Evolutionary conservation across 2,113 vertebrate species (phyloP).

Genomic region (Glaucomys volans): DNA sequence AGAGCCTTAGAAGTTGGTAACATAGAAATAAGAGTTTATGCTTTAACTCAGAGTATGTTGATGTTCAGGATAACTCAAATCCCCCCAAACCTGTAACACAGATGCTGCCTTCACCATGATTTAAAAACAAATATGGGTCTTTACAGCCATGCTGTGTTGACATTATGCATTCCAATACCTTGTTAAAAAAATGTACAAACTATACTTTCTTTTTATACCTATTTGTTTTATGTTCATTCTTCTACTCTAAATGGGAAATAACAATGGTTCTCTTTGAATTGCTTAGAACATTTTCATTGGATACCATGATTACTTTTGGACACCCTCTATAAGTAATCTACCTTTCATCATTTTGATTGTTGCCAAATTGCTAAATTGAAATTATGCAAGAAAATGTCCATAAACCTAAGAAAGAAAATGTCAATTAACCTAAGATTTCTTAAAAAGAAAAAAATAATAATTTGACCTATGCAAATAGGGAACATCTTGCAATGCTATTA

Average conservation of each 20-base stretch:
- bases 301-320: constrained; percentile 67
- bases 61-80: not conserved
- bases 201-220: not conserved
- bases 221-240: constrained; percentile 69
- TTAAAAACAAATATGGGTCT: constrained; percentile 54
- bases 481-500: constrained; percentile 73
- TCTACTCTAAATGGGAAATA: constrained; percentile 72
- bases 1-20: not conserved
- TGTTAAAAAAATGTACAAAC: constrained; percentile 54
- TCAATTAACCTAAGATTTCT: constrained; percentile 71
- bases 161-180: not conserved
- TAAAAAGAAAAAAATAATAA: constrained; percentile 66
- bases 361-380: constrained; percentile 71
- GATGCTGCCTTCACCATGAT: constrained; percentile 47
- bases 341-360: constrained; percentile 82
- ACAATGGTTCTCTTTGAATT: constrained; percentile 64
- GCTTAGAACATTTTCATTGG: constrained; percentile 76
- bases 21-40: not conserved
- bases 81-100: not conserved
- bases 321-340: constrained; percentile 68
- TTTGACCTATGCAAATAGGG: constrained; percentile 75
- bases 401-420: constrained; percentile 76
- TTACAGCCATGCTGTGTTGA: constrained; percentile 6
- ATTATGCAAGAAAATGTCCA: constrained; percentile 74
- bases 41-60: constrained; percentile 19